Conservation (phyloP, 2,888 invertebrate species). For the Drosophila birchii region DNA sequence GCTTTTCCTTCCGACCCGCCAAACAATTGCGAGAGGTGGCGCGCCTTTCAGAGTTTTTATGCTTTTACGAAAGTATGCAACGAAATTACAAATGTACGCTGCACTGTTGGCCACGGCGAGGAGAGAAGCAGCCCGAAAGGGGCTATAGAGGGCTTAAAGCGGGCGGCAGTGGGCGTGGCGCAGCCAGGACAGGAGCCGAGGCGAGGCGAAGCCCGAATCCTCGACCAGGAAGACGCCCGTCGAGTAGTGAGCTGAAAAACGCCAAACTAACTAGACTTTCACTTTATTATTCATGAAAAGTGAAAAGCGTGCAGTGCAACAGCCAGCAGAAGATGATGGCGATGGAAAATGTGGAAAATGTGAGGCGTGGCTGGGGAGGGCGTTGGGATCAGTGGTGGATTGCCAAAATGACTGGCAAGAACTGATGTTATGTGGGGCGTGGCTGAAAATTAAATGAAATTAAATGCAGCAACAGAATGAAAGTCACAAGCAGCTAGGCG, state of each 20-base stretch:
- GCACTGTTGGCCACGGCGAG: slow-evolving; percentile 30
- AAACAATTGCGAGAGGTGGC: slow-evolving; percentile 51
- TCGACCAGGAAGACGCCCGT: slow-evolving; percentile 38
- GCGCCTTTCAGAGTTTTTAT: slow-evolving; percentile 52
- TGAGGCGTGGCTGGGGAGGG: slow-evolving; percentile 19
- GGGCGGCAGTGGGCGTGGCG: slow-evolving; percentile 46
- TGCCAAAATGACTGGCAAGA: slow-evolving; percentile 71
- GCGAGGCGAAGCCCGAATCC: slow-evolving; percentile 9
- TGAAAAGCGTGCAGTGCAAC: slow-evolving; percentile 68
- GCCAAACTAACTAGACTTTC: slow-evolving; percentile 75
- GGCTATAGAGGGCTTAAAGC: slow-evolving; percentile 6
- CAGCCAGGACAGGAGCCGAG: slow-evolving; percentile 2
- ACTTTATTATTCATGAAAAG: slow-evolving; percentile 78
- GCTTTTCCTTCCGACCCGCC: slow-evolving; percentile 20
- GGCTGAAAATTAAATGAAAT: slow-evolving; percentile 74
- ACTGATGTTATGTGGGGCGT: slow-evolving; percentile 63
- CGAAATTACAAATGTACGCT: slow-evolving; percentile 72
- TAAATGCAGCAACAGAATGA: slow-evolving; percentile 61
- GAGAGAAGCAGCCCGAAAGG: background rate
- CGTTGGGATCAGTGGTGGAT: slow-evolving; percentile 57
- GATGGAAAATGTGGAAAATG: slow-evolving; percentile 14
- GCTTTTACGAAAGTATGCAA: slow-evolving; percentile 70
- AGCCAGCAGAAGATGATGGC: slow-evolving; percentile 42
- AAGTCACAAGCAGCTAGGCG: slow-evolving; percentile 17
- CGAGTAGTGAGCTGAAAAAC: slow-evolving; percentile 60